A percentile compares a stretch with the other conserved stretches of the same genome.
phyloP scores from a whole-genome alignment of 1,140 invertebrate species.

The Anagrus nilaparvatae region DNA sequence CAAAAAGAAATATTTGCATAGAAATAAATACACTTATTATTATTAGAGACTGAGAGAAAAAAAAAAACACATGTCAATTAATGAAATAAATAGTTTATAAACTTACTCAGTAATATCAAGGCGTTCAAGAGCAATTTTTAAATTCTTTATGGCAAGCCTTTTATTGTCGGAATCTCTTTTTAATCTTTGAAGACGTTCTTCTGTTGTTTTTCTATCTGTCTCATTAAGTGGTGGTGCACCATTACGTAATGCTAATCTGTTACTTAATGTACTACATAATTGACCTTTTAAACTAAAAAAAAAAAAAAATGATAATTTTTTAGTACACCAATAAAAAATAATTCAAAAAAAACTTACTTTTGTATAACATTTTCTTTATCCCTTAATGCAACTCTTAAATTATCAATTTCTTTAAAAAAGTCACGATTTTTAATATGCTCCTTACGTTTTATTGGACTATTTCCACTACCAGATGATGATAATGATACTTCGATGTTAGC shows the following conservation, averaged over 20 bases:
- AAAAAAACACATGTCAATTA: no score
- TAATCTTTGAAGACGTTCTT: constrained; percentile 55
- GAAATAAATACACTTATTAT: no score
- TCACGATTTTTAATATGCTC: constrained; percentile 43
- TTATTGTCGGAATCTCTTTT: constrained; percentile 62
- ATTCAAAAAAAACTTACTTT: constrained; percentile 37
- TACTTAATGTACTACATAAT: constrained; percentile 48
- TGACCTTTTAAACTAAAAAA: constrained; percentile 49
- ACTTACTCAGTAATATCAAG: constrained; percentile 72
- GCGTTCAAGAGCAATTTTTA: constrained; percentile 61
- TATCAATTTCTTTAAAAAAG: constrained; percentile 56
- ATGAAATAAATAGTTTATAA: background rate
- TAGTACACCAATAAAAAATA: background rate
- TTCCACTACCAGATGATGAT: constrained; percentile 51
- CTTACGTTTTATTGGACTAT: constrained; percentile 50
- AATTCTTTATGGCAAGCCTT: constrained; percentile 59
- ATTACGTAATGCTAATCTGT: constrained; percentile 35
- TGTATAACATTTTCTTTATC: constrained; percentile 77
- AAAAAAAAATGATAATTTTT: background rate
- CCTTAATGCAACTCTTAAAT: constrained; percentile 56
- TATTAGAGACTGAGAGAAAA: no score
- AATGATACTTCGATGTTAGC: constrained; percentile 75
- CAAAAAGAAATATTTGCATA: no score
- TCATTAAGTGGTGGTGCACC: constrained; percentile 38
- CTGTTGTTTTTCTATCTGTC: constrained; percentile 54